A percentile compares a stretch with the other conserved stretches of the same genome.
phyloP scores from a whole-genome alignment of 2,888 invertebrate genomes.

The Aromia moschata region DNA sequence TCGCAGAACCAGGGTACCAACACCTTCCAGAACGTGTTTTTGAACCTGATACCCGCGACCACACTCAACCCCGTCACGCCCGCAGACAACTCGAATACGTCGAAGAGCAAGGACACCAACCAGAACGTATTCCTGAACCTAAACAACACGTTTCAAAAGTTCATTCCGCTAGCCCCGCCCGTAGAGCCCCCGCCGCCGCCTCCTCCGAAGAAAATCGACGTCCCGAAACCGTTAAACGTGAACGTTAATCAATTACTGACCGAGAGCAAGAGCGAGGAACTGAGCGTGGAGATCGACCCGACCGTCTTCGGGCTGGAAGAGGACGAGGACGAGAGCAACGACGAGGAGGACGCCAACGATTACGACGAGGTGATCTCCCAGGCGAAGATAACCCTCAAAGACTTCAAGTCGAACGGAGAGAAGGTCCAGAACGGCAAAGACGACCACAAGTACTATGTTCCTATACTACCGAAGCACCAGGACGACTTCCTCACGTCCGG shows the following conservation, averaged over 20 bases:
- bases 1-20: conserved; percentile 47
- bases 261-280: conserved; percentile 57
- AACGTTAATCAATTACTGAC: conserved; percentile 51
- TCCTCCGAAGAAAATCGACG: conserved; percentile 33
- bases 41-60: conserved; percentile 56
- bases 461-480: conserved; percentile 48
- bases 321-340: conserved; percentile 43
- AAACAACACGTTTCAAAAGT: conserved; percentile 55
- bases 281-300: conserved; percentile 60
- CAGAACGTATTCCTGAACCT: conserved; percentile 58
- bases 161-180: conserved; percentile 47
- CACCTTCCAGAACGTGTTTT: conserved; percentile 56
- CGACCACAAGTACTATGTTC: conserved; percentile 44
- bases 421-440: conserved; percentile 42
- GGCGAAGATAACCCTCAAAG: conserved; percentile 47
- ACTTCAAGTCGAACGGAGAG: conserved; percentile 42
- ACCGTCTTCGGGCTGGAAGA: conserved; percentile 52
- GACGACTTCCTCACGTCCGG: conserved; percentile 48
- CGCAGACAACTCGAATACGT: conserved; percentile 30
- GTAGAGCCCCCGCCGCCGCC: conserved; percentile 27
- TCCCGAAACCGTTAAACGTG: conserved; percentile 36
- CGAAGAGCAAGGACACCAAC: conserved; percentile 52
- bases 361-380: conserved; percentile 56
- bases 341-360: conserved; percentile 47
- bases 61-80: conserved; percentile 39